Evolutionary conservation across 2,797 vertebrate species (phyloP).

Genomic region (Phylloscopus collybita): DNA sequence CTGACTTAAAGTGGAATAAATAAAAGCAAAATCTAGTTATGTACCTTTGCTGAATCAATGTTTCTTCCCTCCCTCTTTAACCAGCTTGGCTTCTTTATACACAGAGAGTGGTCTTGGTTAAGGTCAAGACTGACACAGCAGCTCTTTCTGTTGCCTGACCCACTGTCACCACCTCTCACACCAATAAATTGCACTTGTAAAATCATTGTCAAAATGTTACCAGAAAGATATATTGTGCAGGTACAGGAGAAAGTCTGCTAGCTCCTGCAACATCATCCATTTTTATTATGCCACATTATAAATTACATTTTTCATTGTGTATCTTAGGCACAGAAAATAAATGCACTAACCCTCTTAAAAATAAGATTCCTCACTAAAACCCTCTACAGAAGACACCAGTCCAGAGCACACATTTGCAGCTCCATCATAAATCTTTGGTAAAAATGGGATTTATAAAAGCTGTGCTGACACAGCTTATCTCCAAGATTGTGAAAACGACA

Average conservation of each 20-base stretch:
- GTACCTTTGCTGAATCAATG: background rate
- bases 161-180: background rate
- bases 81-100: background rate
- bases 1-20: background rate
- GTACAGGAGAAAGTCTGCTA: background rate
- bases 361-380: background rate
- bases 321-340: constrained; percentile 1
- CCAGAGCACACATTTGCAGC: background rate
- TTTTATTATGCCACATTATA: constrained; percentile 1
- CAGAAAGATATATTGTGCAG: background rate
- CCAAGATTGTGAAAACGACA: background rate
- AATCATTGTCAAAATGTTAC: background rate
- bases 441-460: constrained; percentile 20
- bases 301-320: background rate
- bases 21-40: background rate
- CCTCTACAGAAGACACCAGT: background rate
- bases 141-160: background rate
- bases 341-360: constrained; percentile 2
- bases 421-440: constrained; percentile 30
- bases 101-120: rapidly evolving
- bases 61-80: background rate
- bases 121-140: background rate
- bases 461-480: constrained; percentile 22
- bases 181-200: rapidly evolving
- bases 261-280: background rate